These are phyloP conservation scores for Felis catus DNA, from an alignment of 2,113 vertebrate species.

Conservation along the genomic window F.catus_Fca126_mat1.0 CM031415.1:20457501-20458000, in stretches of 20 bases:
- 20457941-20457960: neutral
- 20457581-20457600: neutral
- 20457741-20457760: neutral
- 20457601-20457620: neutral
- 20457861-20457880: neutral
- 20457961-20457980: neutral
- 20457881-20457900: neutral
- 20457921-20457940: neutral
- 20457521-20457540: neutral
- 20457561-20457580: neutral
- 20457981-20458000: neutral
- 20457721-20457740: neutral
- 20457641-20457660: neutral
- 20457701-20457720: neutral
- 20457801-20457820: neutral
- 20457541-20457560: neutral
- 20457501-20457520: neutral
- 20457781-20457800: neutral
- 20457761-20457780: neutral
- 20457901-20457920: neutral
- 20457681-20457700: neutral
- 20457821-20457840: neutral
- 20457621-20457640: neutral
- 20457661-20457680: neutral
- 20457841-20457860: neutral